These are phyloP conservation scores for Cyanoramphus novaezelandiae DNA, from an alignment of 2,113 vertebrate species.

Conservation along the genomic window DNA sequence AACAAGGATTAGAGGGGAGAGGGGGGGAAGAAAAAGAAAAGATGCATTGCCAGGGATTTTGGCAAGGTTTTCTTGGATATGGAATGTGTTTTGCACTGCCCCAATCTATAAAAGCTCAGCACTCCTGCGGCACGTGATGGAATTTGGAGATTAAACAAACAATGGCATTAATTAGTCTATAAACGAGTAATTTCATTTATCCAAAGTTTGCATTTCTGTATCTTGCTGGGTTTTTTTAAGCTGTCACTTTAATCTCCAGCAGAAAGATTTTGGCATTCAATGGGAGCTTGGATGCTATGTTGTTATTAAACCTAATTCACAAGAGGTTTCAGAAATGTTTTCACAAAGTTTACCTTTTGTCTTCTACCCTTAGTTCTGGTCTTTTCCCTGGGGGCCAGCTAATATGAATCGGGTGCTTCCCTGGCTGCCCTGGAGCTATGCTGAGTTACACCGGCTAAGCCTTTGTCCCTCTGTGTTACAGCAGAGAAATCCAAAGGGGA, in stretches of 20 bases:
- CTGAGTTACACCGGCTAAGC: background rate
- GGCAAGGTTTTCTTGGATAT: constrained; percentile 65
- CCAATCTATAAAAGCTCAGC: constrained; percentile 33
- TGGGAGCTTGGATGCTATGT: background rate
- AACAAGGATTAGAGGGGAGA: constrained; percentile 41
- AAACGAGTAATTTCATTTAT: background rate
- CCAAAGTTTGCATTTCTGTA: background rate
- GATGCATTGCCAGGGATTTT: constrained; percentile 48
- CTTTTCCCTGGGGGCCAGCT: background rate
- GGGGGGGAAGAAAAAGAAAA: background rate
- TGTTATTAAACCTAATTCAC: background rate
- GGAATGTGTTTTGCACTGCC: constrained; percentile 58
- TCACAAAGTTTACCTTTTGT: background rate
- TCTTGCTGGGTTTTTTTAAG: background rate
- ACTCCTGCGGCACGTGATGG: constrained; percentile 7
- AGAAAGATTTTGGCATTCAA: background rate
- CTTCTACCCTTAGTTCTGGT: background rate
- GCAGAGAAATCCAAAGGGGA: background rate
- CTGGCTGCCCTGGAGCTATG: background rate
- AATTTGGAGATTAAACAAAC: constrained; percentile 71
- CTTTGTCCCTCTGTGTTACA: background rate
- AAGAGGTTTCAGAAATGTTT: constrained; percentile 7
- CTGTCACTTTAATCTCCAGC: background rate
- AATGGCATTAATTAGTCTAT: constrained; percentile 50
- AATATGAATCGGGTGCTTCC: background rate